Base-by-base conservation (phyloP, 1,140 invertebrate species). In the Drosophila novamexicana region DNA sequence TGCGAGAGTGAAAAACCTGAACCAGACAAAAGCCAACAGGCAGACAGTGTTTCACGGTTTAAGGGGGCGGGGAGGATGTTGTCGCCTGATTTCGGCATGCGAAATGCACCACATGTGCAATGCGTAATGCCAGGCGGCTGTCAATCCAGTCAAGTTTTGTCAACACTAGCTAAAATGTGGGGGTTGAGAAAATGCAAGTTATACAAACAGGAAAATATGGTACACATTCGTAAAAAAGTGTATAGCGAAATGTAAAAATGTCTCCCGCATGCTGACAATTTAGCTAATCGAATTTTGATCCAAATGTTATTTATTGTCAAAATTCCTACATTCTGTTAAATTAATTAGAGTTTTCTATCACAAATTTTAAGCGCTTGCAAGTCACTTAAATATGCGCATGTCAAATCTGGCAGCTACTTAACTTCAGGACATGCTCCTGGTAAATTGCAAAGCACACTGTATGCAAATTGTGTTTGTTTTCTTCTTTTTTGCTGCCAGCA, bases 41-140 rank as follows among this genome's bases (percentile, higher is more conserved):
- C 58, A 62, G 42, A 44, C 52, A 49, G 16, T 66, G 54, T 49
- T 53, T 52, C 44, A 29, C 18, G 44, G 45, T n/a, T 61, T 12
- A 22, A 12, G 29, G 32, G 32, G 14, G 39, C 10, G 32, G 16
- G 59, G 74, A 69, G 52, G 67, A 45, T 58, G 61, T 37, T 67
- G 58, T 47, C 40, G 57, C 53, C 32, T 66, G 57, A 42, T 58
- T 45, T 59, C 49, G 66, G 77, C 64, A 79, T 88, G 82, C 83
- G 79, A 86, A 86, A 83, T 77, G 77, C 73, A 77, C 69, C 83
- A 86, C 82, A 83, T 88, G 83, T 82, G 83, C 61, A 71, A 67
- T 47, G 63, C 22, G 36, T 36, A 72, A 44, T 34, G 34, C 34
- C 36, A 42, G 49, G 34, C 50, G 49, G 34, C 50, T 74, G 71